Evolutionary conservation across 2,113 vertebrate genomes (phyloP).

Genomic region (Falco punctatus): DNA sequence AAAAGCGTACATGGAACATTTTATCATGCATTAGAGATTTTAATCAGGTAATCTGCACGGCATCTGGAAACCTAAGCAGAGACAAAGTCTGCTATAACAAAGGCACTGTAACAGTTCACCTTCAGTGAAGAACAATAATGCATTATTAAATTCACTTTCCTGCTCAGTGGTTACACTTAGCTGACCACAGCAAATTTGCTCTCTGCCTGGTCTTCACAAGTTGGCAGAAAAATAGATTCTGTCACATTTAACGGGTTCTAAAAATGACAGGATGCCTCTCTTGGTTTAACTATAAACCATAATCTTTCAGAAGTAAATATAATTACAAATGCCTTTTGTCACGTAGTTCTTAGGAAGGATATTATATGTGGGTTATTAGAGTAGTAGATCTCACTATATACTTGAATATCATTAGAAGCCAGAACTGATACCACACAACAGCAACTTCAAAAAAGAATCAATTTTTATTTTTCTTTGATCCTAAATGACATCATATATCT

Average conservation of each 20-base stretch:
- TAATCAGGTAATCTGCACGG: slow-evolving; percentile 83
- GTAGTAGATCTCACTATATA: slow-evolving; percentile 87
- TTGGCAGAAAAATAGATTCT: slow-evolving; percentile 99
- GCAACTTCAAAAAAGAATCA: slow-evolving; percentile 81
- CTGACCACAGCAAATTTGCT: slow-evolving; percentile 99
- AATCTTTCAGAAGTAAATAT: slow-evolving; percentile 98
- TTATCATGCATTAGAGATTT: slow-evolving; percentile 84
- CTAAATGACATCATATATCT: slow-evolving; percentile 85
- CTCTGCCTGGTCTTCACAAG: slow-evolving; percentile 96
- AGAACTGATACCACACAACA: slow-evolving; percentile 84
- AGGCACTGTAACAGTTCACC: slow-evolving; percentile 99
- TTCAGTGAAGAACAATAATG: slow-evolving; percentile 99
- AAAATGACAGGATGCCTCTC: slow-evolving; percentile 99
- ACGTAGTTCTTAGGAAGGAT: slow-evolving; percentile 82
- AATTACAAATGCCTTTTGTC: slow-evolving; percentile 98
- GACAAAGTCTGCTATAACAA: slow-evolving; percentile 86
- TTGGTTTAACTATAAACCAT: slow-evolving; percentile 94
- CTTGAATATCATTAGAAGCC: slow-evolving; percentile 86
- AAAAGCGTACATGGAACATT: slow-evolving; percentile 78
- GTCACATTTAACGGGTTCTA: slow-evolving; percentile 99
- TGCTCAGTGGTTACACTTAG: slow-evolving; percentile 99
- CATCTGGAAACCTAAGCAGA: slow-evolving; percentile 87
- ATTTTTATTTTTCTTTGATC: slow-evolving; percentile 82
- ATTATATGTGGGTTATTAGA: slow-evolving; percentile 87
- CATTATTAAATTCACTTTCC: slow-evolving; percentile 99